phyloP scores from a whole-genome alignment of 2,113 vertebrate genomes.

The Thalassoma bifasciatum region DNA sequence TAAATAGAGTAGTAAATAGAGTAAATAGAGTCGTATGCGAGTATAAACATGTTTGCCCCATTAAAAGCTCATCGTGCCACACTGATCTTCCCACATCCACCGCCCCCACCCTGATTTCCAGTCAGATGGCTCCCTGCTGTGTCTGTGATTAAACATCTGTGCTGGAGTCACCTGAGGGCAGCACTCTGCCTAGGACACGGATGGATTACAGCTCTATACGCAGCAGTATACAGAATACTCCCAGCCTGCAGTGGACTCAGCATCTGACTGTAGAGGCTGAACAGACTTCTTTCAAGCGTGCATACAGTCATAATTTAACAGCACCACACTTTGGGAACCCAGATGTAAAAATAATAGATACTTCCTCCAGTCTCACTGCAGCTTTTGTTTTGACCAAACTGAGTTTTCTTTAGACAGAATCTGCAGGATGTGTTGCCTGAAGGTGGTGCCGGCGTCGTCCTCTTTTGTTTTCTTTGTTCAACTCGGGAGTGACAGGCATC shows the following conservation, averaged over 20 bases:
- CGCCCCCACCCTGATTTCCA: constrained; percentile 21
- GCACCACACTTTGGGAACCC: not conserved
- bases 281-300: not conserved
- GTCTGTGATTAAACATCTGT: constrained; percentile 60
- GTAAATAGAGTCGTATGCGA: not conserved
- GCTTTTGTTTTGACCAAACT: not conserved
- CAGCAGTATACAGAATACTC: constrained; percentile 26
- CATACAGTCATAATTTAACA: constrained; percentile 6
- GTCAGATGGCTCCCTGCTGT: constrained; percentile 34
- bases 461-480: constrained; percentile 36
- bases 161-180: constrained; percentile 35
- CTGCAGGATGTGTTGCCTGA: not conserved
- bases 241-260: not conserved
- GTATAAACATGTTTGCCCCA: constrained; percentile 32
- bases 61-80: constrained; percentile 6
- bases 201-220: constrained; percentile 34
- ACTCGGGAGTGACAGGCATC: constrained; percentile 34
- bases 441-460: constrained; percentile 13
- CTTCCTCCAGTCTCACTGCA: not conserved
- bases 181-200: constrained; percentile 22
- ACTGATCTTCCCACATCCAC: not conserved
- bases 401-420: not conserved
- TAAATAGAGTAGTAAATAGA: too few species aligned
- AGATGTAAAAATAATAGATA: not conserved
- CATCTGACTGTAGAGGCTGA: not conserved